A percentile compares a stretch with the other conserved stretches of the same genome.
phyloP scores from a whole-genome alignment of 2,797 vertebrate species.

The Chelmon rostratus region DNA sequence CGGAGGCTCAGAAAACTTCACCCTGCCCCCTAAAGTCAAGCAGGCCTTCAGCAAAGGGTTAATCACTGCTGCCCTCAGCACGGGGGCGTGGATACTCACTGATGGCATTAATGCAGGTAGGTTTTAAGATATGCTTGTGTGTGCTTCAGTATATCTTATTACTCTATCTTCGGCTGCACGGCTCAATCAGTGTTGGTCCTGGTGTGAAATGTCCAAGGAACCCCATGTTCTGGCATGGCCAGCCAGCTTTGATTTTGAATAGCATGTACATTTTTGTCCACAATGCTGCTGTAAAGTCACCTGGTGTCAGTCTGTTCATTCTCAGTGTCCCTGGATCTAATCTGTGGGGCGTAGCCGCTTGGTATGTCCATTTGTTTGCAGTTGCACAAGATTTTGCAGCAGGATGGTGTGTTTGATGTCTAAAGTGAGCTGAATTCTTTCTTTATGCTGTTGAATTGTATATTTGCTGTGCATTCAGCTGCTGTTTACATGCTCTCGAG shows the following conservation, averaged over 20 bases:
- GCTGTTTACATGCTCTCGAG: constrained; percentile 74
- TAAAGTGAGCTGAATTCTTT: neutral
- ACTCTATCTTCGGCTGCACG: neutral
- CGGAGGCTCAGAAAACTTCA: constrained; percentile 94
- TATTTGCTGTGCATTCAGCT: constrained; percentile 32
- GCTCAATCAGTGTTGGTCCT: neutral
- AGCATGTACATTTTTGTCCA: neutral
- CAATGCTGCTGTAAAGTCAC: neutral
- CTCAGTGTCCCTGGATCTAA: neutral
- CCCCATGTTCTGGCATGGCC: neutral
- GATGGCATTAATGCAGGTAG: constrained; percentile 95
- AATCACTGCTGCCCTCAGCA: constrained; percentile 93
- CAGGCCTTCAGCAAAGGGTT: constrained; percentile 94
- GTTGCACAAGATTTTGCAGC: neutral
- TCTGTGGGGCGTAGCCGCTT: neutral
- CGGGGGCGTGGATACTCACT: constrained; percentile 96
- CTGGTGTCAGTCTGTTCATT: neutral
- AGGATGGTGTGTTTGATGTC: neutral
- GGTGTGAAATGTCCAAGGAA: neutral
- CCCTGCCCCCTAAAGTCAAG: constrained; percentile 89
- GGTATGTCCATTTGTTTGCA: neutral
- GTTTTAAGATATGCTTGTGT: neutral
- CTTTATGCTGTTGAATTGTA: neutral
- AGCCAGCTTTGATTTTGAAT: neutral
- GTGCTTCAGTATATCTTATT: neutral